phyloP scores from a whole-genome alignment of 2,113 vertebrate species.

The Capra hircus region DNA sequence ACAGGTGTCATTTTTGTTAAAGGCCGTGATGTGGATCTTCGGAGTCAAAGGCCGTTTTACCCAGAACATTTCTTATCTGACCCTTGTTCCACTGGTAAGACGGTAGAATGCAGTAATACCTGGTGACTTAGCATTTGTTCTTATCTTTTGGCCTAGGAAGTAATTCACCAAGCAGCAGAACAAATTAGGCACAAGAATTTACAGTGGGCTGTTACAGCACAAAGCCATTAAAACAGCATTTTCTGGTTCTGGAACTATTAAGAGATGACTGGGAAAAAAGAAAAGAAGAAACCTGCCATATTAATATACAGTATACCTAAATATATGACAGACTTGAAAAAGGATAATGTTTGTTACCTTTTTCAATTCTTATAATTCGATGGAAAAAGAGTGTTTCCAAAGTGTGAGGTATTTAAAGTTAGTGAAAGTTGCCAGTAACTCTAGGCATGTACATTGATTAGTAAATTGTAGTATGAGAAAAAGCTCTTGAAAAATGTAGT shows the following conservation, averaged over 20 bases:
- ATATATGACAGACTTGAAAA: neutral
- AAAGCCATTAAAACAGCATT: neutral
- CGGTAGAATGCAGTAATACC: neutral
- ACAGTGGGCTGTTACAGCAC: neutral
- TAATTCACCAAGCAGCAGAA: neutral
- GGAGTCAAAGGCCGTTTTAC: slow-evolving; percentile 42
- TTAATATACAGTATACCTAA: neutral
- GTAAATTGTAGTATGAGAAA: neutral
- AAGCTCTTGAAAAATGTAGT: neutral
- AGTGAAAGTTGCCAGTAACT: neutral
- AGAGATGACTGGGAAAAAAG: neutral
- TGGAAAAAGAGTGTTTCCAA: neutral
- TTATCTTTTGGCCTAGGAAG: neutral
- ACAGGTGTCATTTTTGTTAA: neutral
- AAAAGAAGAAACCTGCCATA: neutral
- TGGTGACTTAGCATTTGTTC: neutral
- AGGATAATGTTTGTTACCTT: neutral
- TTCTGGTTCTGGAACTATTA: neutral
- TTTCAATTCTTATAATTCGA: neutral
- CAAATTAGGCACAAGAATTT: neutral
- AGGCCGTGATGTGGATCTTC: neutral
- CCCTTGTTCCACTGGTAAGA: neutral
- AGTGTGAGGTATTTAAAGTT: neutral
- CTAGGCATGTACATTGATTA: neutral
- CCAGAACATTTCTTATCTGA: neutral